phyloP scores from a whole-genome alignment of 2,888 invertebrate species.

The Microplitis deprimator region DNA sequence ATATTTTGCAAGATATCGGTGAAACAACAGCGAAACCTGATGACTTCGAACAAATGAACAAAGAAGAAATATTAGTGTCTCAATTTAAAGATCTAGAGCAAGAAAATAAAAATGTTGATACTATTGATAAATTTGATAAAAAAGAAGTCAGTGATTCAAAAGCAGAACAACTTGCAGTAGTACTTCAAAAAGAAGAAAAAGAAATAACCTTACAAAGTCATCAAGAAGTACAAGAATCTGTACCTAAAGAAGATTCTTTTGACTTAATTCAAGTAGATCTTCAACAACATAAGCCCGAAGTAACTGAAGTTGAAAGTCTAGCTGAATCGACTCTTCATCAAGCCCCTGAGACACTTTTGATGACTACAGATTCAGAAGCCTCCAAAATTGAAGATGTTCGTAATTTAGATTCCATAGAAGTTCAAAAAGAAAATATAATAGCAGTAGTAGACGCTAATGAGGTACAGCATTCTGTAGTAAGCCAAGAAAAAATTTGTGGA shows the following conservation, averaged over 20 bases:
- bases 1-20: slow-evolving; percentile 25
- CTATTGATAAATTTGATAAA: not conserved
- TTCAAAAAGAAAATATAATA: slow-evolving; percentile 66
- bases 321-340: slow-evolving; percentile 3
- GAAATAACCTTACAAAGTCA: not conserved
- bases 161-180: slow-evolving; percentile 32
- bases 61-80: slow-evolving; percentile 28
- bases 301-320: not conserved
- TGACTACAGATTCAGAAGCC: not conserved
- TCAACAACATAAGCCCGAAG: not conserved
- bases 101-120: not conserved
- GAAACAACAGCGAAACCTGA: slow-evolving; percentile 41
- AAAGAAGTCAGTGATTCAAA: slow-evolving; percentile 43
- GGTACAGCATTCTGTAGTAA: not conserved
- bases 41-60: slow-evolving; percentile 34
- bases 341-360: not conserved
- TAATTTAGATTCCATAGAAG: slow-evolving; percentile 45
- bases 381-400: slow-evolving; percentile 35
- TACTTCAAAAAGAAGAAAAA: slow-evolving; percentile 25
- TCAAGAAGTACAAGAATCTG: not conserved
- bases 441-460: not conserved
- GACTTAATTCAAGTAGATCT: not conserved
- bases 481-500: slow-evolving; percentile 2
- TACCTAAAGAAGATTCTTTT: not conserved
- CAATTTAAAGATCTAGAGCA: slow-evolving; percentile 36